Conservation (phyloP, 2,888 invertebrate species). For the Cecidostiba fungosa region DNA sequence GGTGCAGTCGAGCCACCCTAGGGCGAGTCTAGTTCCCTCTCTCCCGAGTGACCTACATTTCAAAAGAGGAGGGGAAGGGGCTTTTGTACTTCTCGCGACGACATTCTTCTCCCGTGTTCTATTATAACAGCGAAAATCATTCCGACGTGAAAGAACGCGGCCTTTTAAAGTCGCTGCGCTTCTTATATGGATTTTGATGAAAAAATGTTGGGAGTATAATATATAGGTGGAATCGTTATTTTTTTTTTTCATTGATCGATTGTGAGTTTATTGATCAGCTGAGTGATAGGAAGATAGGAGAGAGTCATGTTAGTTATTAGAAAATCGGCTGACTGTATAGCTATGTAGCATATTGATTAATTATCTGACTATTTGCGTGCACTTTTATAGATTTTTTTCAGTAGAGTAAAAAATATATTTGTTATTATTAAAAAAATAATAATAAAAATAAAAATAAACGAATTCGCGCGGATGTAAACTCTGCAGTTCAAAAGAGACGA, state of each 20-base stretch:
- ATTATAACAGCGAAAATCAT: not conserved
- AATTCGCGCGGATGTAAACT: not conserved
- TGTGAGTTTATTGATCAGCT: not conserved
- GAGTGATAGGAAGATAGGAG: not conserved
- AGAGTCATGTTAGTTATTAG: not conserved
- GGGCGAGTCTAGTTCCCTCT: not conserved
- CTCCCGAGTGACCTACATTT: slow-evolving; percentile 31
- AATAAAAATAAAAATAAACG: too few relatives aligned
- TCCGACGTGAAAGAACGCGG: not conserved
- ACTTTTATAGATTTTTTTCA: too few relatives aligned
- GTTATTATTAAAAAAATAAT: too few relatives aligned
- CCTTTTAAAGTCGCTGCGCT: not conserved
- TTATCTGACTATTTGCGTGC: too few relatives aligned
- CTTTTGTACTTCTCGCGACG: not conserved
- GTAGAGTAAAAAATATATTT: too few relatives aligned
- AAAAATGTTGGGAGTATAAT: not conserved
- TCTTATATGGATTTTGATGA: not conserved
- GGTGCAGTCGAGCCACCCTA: not conserved
- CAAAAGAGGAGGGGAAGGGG: not conserved
- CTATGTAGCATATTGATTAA: not conserved
- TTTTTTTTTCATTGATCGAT: not conserved
- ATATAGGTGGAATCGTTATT: too few relatives aligned
- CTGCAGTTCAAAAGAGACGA: too few relatives aligned
- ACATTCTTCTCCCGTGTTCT: not conserved
- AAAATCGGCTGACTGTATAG: not conserved